Conservation (phyloP, 1,140 invertebrate species). For the Drosophila triauraria region DNA sequence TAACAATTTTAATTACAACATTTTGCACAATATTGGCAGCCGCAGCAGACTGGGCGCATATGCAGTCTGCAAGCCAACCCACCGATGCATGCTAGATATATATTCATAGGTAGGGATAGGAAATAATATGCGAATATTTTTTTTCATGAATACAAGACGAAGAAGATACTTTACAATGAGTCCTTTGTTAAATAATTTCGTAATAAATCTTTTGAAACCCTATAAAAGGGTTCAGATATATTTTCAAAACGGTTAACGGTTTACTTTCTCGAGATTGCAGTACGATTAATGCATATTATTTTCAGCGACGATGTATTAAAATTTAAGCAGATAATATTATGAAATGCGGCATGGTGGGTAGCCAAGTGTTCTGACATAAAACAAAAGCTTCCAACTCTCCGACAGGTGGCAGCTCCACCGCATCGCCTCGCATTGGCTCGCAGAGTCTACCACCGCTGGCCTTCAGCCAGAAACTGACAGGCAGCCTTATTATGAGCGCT, state of each 20-base stretch:
- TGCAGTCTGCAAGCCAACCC: background rate
- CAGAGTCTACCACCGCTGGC: conserved; percentile 30
- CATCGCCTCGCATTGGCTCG: conserved; percentile 24
- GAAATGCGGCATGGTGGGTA: conserved; percentile 11
- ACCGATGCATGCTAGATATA: background rate
- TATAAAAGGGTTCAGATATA: too few species aligned
- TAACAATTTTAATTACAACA: conserved; percentile 75
- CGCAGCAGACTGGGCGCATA: conserved; percentile 31
- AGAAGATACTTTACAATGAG: too few species aligned
- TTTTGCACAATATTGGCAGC: conserved; percentile 54
- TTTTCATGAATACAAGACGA: too few species aligned
- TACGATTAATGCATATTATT: background rate
- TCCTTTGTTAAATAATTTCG: background rate
- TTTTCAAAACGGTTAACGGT: too few species aligned
- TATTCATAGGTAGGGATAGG: too few species aligned
- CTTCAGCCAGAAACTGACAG: conserved; percentile 47
- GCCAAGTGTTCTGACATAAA: conserved; percentile 16
- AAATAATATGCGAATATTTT: background rate
- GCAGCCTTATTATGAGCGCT: conserved; percentile 54
- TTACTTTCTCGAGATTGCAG: background rate
- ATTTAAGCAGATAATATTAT: conserved; percentile 36
- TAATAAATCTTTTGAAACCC: background rate
- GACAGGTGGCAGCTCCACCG: conserved; percentile 47
- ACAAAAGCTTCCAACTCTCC: conserved; percentile 38
- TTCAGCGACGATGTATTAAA: conserved; percentile 24